A percentile compares a stretch with the other conserved stretches of the same genome.
phyloP scores from a whole-genome alignment of 2,888 invertebrate genomes.

The Caenorhabditis becei region DNA sequence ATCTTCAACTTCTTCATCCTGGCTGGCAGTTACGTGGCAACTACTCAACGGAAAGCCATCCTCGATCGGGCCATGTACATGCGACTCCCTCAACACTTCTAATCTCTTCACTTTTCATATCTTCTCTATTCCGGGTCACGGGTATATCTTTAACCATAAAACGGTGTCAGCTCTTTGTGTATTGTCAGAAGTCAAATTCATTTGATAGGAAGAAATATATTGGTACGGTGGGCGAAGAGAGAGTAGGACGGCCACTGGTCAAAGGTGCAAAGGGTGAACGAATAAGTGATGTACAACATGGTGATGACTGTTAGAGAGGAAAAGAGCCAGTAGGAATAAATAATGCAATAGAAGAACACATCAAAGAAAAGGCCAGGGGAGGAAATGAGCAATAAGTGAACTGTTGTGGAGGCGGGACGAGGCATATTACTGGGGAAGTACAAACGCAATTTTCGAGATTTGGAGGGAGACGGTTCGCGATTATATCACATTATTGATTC shows the following conservation, averaged over 20 bases:
- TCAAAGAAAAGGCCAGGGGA: not conserved
- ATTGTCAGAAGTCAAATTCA: slow-evolving; percentile 24
- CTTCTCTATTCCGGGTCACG: not conserved
- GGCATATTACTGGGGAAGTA: not conserved
- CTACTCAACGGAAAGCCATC: slow-evolving; percentile 51
- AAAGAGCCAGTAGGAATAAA: not conserved
- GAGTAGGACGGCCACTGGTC: not conserved
- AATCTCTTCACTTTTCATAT: not conserved
- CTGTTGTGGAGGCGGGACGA: slow-evolving; percentile 20
- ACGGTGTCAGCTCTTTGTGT: slow-evolving; percentile 6
- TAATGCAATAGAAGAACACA: slow-evolving; percentile 20
- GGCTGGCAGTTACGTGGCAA: slow-evolving; percentile 50
- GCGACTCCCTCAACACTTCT: slow-evolving; percentile 61
- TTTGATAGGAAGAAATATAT: slow-evolving; percentile 30
- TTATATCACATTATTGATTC: slow-evolving; percentile 52
- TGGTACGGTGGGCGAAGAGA: not conserved
- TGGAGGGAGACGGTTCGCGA: slow-evolving; percentile 15
- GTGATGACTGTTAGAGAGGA: slow-evolving; percentile 10
- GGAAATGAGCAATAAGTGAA: slow-evolving; percentile 44
- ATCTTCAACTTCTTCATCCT: slow-evolving; percentile 50
- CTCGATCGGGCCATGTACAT: slow-evolving; percentile 60
- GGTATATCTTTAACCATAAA: not conserved
- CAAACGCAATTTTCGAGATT: slow-evolving; percentile 31
- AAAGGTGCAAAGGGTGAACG: slow-evolving; percentile 23
- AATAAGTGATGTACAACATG: slow-evolving; percentile 34